Base-by-base conservation (phyloP, 2,113 vertebrate species). In the Pachypanchax playfairii region DNA sequence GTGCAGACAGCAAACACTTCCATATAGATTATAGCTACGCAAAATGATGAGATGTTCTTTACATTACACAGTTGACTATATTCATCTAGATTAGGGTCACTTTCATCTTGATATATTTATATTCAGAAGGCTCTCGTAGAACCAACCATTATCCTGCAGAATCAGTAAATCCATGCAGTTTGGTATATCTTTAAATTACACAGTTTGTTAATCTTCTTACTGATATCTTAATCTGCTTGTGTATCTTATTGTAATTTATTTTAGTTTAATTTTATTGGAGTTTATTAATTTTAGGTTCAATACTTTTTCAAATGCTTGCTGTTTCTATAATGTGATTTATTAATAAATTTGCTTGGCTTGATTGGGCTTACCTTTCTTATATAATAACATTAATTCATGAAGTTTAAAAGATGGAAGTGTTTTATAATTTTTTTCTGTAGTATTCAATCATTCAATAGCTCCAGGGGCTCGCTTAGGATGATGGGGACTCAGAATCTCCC, bases 151-250 rank as follows among this genome's bases (percentile, higher is more conserved):
- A 57, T 64, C 15, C 50, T 21, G 47, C 38, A 41, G 49, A 55
- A 48, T 57, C 46, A 73, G 33, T 70, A 77, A 64, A 39, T 15
- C 14, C 42, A 65, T 47, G 51, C 55, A 77, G 18, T 63, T 69
- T 29, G 48, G 20, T 22, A 39, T 29, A 29, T 24, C 11, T 61
- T 54, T 56, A 14, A 55, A 39, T 43, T 44, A 31, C 33, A 22
- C 25, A 44, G 14, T 38, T 3, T 43, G 15, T 47, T 21, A 35
- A 14, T 49, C 35, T 42, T 57, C 42, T 59, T 11, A 58, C 25
- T 15, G 4, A 4, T 38, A 15, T 35, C 18, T n/a, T n/a, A n/a
- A n/a, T n/a, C n/a, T n/a, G n/a, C n/a, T n/a, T n/a, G n/a, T n/a
- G n/a, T n/a, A n/a, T n/a, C n/a, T n/a, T n/a, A n/a, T n/a, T n/a